Evolutionary conservation across 2,888 invertebrate genomes (phyloP).

Genomic region (Sphaerophoria taeniata): DNA sequence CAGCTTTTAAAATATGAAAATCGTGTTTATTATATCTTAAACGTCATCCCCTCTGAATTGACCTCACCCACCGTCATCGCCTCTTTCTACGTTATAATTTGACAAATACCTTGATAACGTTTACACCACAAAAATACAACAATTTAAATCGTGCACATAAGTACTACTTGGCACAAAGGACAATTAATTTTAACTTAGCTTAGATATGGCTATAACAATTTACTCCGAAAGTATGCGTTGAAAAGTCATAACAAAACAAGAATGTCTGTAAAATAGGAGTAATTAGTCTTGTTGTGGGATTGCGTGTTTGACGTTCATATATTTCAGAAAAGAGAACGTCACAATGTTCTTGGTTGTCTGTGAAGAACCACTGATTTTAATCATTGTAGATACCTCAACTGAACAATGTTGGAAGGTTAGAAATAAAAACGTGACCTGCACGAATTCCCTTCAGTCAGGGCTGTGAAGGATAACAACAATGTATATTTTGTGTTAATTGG

Average conservation of each 20-base stretch:
- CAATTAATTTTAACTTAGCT: constrained; percentile 42
- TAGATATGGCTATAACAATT: constrained; percentile 2
- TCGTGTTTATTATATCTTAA: too few species aligned
- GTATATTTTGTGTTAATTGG: constrained; percentile 23
- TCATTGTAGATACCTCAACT: background rate
- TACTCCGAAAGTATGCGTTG: constrained; percentile 13
- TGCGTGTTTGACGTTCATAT: constrained; percentile 23
- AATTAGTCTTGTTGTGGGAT: constrained; percentile 26
- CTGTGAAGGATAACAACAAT: constrained; percentile 13
- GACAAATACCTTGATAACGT: background rate
- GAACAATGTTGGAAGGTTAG: background rate
- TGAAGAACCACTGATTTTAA: constrained; percentile 25
- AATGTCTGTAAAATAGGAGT: background rate
- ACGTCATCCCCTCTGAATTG: background rate
- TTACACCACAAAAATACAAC: background rate
- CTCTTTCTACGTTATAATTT: constrained; percentile 2
- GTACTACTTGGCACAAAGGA: constrained; percentile 14
- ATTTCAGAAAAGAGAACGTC: background rate
- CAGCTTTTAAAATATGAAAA: too few species aligned
- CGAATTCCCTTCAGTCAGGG: constrained; percentile 7
- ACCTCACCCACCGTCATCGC: constrained; percentile 8
- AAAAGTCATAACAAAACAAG: constrained; percentile 28
- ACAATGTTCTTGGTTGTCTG: constrained; percentile 28
- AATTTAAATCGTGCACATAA: background rate
- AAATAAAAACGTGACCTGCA: constrained; percentile 27